Evolutionary conservation across 2,888 invertebrate species (phyloP).

Genomic region (Antheraea assamensis): DNA sequence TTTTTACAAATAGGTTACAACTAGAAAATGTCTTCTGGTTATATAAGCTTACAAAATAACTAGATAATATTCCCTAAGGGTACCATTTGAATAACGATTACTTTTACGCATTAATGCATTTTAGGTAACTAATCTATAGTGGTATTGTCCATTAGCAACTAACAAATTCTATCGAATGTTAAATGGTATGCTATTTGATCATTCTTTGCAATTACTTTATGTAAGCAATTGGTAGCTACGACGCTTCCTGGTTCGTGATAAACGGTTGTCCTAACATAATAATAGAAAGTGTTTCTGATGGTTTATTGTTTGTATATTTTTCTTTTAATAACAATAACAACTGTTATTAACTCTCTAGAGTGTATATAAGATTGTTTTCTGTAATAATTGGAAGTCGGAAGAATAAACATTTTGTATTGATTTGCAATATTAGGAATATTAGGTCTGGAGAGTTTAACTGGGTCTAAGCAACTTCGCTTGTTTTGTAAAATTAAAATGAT

Average conservation of each 20-base stretch:
- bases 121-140: slow-evolving; percentile 7
- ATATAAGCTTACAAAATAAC: neutral
- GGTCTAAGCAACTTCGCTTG: neutral
- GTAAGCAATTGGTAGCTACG: neutral
- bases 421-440: no score
- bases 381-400: no score
- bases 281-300: neutral
- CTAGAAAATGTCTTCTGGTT: neutral
- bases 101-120: neutral
- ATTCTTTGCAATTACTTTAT: slow-evolving; percentile 2
- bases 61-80: neutral
- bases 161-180: neutral
- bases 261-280: neutral
- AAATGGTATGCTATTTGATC: neutral
- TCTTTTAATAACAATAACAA: neutral
- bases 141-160: slow-evolving; percentile 11
- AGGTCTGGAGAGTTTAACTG: neutral
- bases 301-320: neutral
- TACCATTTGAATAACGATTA: neutral
- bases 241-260: neutral
- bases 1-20: neutral
- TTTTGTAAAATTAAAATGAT: neutral
- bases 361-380: neutral
- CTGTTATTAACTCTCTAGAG: neutral
- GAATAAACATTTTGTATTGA: no score